Conservation (phyloP, 1,140 invertebrate genomes). For the Solenopsis invicta region DNA sequence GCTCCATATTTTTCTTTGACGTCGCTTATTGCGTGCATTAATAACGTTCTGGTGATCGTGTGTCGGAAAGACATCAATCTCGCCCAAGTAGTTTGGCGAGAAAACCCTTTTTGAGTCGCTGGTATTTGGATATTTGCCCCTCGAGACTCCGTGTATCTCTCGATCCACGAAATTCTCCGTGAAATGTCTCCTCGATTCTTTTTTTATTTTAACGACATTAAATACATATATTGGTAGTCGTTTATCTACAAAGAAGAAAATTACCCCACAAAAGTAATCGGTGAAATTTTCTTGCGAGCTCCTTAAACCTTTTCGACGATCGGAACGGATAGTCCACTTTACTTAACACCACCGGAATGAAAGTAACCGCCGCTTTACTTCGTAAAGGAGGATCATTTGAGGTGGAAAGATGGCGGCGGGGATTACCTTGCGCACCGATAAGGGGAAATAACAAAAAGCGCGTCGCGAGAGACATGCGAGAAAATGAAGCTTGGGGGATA, state of each 20-base stretch:
- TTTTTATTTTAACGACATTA: background rate
- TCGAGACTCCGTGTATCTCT: background rate
- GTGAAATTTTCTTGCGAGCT: constrained; percentile 48
- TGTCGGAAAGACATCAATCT: constrained; percentile 46
- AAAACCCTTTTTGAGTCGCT: background rate
- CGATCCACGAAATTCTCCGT: background rate
- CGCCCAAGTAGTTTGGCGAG: background rate
- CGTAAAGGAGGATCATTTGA: constrained; percentile 38
- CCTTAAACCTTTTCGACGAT: constrained; percentile 50
- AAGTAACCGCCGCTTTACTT: constrained; percentile 57
- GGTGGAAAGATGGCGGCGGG: constrained; percentile 49
- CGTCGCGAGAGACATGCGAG: constrained; percentile 48
- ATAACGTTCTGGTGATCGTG: constrained; percentile 45
- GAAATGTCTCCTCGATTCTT: background rate
- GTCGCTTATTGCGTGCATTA: constrained; percentile 62
- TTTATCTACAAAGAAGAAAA: background rate
- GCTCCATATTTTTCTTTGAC: constrained; percentile 55
- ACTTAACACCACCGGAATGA: constrained; percentile 61
- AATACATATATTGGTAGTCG: background rate
- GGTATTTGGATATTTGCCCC: background rate
- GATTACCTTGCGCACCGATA: constrained; percentile 58
- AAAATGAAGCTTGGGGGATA: constrained; percentile 26
- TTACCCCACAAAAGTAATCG: constrained; percentile 13
- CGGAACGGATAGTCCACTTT: constrained; percentile 63
- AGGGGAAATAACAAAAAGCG: constrained; percentile 58